Conservation (phyloP, 2,888 invertebrate species). For the Erebia aethiops region DNA sequence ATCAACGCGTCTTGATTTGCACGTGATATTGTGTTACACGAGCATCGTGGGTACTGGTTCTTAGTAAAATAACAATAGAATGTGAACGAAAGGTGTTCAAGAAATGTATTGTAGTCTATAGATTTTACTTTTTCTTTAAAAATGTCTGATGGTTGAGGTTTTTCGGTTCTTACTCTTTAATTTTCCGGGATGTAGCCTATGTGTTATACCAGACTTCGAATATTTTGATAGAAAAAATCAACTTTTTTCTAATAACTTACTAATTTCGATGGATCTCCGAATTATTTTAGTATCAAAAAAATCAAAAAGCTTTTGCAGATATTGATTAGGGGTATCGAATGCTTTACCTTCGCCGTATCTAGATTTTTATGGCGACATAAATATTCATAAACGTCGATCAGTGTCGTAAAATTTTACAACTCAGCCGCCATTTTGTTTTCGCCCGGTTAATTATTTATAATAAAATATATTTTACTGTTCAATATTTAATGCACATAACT, state of each 20-base stretch:
- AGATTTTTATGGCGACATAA: constrained; percentile 32
- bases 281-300: neutral
- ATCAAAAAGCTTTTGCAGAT: neutral
- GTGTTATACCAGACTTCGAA: no score
- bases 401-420: constrained; percentile 33
- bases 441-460: constrained; percentile 23
- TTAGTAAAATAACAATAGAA: constrained; percentile 3
- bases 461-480: constrained; percentile 20
- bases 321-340: constrained; percentile 3
- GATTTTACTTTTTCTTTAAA: neutral
- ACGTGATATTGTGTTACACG: constrained; percentile 31
- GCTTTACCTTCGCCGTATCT: constrained; percentile 17
- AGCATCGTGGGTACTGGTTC: constrained; percentile 20
- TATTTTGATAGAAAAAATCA: no score
- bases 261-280: neutral
- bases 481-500: constrained; percentile 24
- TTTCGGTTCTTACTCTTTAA: no score
- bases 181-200: no score
- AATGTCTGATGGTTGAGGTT: no score
- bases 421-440: constrained; percentile 23
- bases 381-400: constrained; percentile 35
- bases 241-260: neutral
- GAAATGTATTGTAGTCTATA: neutral
- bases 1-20: constrained; percentile 30
- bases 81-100: constrained; percentile 3